Conservation (phyloP, 92 coral and sea anemone genomes). For the Epizoanthus fatuus region DNA sequence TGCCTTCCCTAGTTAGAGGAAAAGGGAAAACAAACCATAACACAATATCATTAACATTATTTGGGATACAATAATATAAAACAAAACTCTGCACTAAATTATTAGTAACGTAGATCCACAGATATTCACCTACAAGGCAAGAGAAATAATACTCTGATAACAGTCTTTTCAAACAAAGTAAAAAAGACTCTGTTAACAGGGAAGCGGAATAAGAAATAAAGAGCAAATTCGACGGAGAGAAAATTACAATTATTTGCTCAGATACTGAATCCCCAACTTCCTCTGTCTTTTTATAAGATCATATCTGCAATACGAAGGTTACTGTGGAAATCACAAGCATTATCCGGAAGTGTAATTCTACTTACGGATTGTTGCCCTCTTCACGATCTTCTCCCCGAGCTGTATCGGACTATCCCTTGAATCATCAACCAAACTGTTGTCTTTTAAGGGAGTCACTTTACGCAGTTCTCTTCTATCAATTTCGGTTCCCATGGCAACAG, state of each 20-base stretch:
- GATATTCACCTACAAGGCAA: too few species aligned
- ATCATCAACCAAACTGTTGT: conserved; percentile 38
- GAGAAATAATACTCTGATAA: too few species aligned
- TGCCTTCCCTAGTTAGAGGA: conserved; percentile 61
- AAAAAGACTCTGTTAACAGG: too few species aligned
- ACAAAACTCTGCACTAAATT: too few species aligned
- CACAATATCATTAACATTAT: not conserved
- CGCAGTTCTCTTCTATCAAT: conserved; percentile 34
- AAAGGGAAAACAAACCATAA: not conserved
- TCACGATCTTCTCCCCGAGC: conserved; percentile 40
- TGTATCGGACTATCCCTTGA: conserved; percentile 34
- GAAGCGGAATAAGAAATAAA: too few species aligned
- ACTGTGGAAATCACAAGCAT: not conserved
- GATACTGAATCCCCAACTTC: too few species aligned
- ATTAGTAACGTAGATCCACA: too few species aligned
- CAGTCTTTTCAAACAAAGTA: too few species aligned
- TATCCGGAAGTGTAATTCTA: not conserved
- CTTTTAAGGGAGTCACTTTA: conserved; percentile 30
- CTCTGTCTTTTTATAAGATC: too few species aligned
- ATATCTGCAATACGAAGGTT: not conserved
- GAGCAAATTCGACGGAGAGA: too few species aligned
- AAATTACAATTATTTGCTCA: too few species aligned
- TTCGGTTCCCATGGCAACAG: conserved; percentile 42
- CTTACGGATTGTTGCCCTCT: conserved; percentile 24
- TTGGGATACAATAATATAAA: too few species aligned